Evolutionary conservation across 2,113 vertebrate species (phyloP).

Genomic region (Lutjanus erythropterus): DNA sequence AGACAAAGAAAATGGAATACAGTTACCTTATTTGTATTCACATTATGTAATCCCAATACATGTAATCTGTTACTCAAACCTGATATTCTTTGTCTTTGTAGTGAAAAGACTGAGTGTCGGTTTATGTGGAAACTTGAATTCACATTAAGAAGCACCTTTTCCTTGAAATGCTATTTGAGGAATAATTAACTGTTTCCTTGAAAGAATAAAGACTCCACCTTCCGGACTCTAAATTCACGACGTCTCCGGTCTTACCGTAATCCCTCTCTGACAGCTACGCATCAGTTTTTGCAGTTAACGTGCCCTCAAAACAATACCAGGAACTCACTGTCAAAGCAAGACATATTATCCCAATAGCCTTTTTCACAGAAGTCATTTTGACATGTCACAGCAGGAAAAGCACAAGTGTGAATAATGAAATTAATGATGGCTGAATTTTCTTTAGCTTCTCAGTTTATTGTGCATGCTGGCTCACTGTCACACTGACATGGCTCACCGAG

Average conservation of each 20-base stretch:
- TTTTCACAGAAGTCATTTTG: constrained; percentile 13
- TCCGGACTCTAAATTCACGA: not conserved
- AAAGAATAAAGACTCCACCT: not conserved
- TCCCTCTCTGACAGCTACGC: not conserved
- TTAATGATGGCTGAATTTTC: not conserved
- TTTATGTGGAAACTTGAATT: not conserved
- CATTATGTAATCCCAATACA: no score
- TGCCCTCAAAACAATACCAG: not conserved
- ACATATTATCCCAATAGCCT: not conserved
- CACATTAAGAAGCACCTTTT: not conserved
- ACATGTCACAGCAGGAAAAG: not conserved
- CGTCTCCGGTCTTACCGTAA: not conserved
- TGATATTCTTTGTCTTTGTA: no score
- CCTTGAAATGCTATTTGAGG: not conserved
- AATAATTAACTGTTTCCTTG: not conserved
- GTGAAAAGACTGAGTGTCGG: no score
- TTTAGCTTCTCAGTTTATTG: not conserved
- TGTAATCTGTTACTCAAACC: no score
- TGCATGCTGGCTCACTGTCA: not conserved
- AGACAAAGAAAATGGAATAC: no score
- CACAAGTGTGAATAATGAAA: not conserved
- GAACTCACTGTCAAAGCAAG: not conserved
- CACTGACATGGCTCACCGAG: not conserved
- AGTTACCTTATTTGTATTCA: no score
- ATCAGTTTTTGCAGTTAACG: no score